Conservation (phyloP, 2,113 vertebrate species). For the Cyanoliseus patagonus region DNA sequence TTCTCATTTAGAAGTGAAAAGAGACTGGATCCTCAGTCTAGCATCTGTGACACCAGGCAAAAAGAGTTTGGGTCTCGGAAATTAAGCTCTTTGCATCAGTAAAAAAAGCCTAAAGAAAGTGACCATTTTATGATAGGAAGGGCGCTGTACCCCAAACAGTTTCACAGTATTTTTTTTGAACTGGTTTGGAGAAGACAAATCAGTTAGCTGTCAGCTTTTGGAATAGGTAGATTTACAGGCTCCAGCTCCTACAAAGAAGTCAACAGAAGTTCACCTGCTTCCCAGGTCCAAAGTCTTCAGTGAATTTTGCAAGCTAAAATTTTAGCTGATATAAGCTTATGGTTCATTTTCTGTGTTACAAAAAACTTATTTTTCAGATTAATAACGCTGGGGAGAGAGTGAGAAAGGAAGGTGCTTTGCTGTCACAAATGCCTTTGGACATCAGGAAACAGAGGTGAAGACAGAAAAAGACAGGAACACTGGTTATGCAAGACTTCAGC, state of each 20-base stretch:
- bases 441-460: neutral
- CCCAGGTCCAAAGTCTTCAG: neutral
- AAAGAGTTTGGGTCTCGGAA: neutral
- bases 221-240: neutral
- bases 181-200: neutral
- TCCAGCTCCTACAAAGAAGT: neutral
- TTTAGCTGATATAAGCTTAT: neutral
- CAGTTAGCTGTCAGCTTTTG: neutral
- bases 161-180: neutral
- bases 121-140: neutral
- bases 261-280: neutral
- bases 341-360: neutral
- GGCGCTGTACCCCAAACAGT: neutral
- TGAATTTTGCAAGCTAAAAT: neutral
- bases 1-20: neutral
- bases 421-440: neutral
- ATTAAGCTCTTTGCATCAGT: neutral
- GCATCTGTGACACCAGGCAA: neutral
- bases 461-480: neutral
- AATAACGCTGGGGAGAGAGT: neutral
- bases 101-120: neutral
- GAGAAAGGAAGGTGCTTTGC: neutral
- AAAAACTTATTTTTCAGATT: neutral
- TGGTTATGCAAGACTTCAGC: accelerated
- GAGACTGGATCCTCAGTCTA: neutral